Evolutionary conservation across 1,140 invertebrate genomes (phyloP).

Genomic region (Eupristina koningsbergeri): DNA sequence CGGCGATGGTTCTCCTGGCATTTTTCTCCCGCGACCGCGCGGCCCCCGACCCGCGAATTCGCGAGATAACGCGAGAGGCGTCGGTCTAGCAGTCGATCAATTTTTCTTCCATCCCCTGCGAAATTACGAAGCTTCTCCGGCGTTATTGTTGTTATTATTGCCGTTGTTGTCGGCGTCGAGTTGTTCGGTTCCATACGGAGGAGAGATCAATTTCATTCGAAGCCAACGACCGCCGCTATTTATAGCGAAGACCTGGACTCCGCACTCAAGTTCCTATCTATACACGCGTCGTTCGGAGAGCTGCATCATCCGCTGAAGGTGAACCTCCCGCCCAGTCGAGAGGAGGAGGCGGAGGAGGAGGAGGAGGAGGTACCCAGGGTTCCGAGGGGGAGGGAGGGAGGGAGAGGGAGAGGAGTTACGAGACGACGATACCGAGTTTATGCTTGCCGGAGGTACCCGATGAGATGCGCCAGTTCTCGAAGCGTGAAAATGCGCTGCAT

Average conservation of each 20-base stretch:
- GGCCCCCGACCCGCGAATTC: background rate
- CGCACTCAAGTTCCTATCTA: background rate
- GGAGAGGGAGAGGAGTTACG: background rate
- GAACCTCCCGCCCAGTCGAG: background rate
- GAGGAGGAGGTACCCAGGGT: background rate
- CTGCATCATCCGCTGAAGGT: background rate
- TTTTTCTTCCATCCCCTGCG: background rate
- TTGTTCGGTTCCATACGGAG: background rate
- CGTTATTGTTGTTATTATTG: constrained; percentile 22
- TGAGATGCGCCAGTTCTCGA: constrained; percentile 21
- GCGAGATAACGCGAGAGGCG: background rate
- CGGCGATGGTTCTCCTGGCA: background rate
- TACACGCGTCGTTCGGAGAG: constrained; percentile 17
- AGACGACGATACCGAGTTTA: background rate
- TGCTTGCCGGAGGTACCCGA: background rate
- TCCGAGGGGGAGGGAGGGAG: background rate
- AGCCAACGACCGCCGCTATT: constrained; percentile 17
- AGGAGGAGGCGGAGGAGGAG: too few relatives aligned
- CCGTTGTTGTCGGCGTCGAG: background rate
- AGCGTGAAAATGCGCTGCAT: constrained; percentile 44
- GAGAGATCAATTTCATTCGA: constrained; percentile 28
- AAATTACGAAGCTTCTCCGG: constrained; percentile 3
- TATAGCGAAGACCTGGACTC: constrained; percentile 17
- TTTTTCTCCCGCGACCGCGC: too few relatives aligned
- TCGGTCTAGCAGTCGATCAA: background rate